Conservation (phyloP, 2,113 vertebrate species). For the Oryzias celebensis region DNA sequence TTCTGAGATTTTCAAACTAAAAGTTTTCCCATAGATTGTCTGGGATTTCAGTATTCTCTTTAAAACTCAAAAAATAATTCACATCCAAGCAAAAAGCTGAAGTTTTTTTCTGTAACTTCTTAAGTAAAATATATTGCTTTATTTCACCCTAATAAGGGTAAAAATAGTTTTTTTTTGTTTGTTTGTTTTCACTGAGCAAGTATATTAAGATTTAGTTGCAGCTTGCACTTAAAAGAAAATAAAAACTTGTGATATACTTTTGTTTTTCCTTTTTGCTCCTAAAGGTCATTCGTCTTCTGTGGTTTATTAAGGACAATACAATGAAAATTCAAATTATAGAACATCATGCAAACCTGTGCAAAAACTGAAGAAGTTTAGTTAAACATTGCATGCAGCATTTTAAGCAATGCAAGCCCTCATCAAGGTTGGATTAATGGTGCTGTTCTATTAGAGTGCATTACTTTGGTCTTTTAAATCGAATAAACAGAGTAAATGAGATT, state of each 20-base stretch:
- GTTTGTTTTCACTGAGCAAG: neutral
- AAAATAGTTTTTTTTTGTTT: neutral
- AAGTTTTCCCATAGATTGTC: too few species aligned
- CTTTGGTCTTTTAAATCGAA: slow-evolving; percentile 5
- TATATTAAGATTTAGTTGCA: neutral
- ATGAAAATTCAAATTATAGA: neutral
- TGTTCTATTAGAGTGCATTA: neutral
- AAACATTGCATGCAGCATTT: neutral
- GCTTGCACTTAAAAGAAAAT: neutral
- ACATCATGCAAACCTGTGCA: neutral
- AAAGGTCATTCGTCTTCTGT: slow-evolving; percentile 4
- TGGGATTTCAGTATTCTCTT: too few species aligned
- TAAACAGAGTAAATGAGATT: slow-evolving; percentile 9
- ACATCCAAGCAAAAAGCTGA: too few species aligned
- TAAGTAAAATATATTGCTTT: too few species aligned
- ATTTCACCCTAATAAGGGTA: too few species aligned
- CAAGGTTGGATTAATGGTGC: neutral
- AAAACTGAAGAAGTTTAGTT: neutral
- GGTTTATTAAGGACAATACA: neutral
- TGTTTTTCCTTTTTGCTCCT: neutral
- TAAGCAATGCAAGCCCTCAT: neutral
- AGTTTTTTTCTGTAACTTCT: too few species aligned
- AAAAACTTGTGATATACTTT: neutral
- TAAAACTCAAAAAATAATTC: too few species aligned
- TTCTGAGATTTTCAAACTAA: too few species aligned